phyloP scores from a whole-genome alignment of 2,797 vertebrate species.

The Labeo calbasu region DNA sequence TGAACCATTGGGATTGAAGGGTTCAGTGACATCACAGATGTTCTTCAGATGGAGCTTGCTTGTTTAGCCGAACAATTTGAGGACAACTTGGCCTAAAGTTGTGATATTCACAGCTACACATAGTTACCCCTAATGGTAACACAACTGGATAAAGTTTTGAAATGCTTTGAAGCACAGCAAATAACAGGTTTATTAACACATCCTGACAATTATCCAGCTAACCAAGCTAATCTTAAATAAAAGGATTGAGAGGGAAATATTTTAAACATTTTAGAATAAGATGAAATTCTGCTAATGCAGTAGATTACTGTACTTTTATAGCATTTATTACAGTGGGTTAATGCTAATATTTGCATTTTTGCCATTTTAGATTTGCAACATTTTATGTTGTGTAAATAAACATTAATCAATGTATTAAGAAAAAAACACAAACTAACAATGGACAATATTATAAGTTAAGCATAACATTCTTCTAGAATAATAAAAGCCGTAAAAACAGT shows the following conservation, averaged over 20 bases:
- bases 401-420: neutral
- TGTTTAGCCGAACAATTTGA: neutral
- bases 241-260: no score
- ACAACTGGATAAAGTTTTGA: neutral
- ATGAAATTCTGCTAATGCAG: neutral
- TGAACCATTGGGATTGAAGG: neutral
- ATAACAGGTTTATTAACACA: no score
- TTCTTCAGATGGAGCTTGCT: neutral
- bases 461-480: neutral
- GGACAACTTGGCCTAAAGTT: neutral
- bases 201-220: no score
- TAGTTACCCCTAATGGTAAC: neutral
- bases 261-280: neutral
- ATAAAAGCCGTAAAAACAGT: neutral
- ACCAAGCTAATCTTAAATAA: neutral
- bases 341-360: no score
- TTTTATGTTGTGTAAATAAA: constrained; percentile 2
- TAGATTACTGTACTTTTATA: neutral
- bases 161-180: neutral
- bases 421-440: neutral
- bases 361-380: neutral
- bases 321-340: no score
- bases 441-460: neutral
- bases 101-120: neutral
- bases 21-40: neutral